Evolutionary conservation across 2,797 vertebrate species (phyloP).

Genomic region (Vultur gryphus): DNA sequence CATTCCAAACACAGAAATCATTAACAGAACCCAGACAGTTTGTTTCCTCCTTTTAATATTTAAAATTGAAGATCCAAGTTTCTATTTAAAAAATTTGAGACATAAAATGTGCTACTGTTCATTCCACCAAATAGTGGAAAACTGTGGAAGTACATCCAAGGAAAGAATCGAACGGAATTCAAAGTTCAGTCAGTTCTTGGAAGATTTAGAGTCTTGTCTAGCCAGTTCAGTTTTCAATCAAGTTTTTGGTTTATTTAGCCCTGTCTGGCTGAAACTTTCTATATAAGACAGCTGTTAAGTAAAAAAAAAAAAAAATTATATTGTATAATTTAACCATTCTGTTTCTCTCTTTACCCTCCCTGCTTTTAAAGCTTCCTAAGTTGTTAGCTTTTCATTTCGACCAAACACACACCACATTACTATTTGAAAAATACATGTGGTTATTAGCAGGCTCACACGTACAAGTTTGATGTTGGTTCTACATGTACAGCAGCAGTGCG

Average conservation of each 20-base stretch:
- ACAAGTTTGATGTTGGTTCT: background rate
- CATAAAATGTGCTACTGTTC: conserved; percentile 30
- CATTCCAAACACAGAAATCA: conserved; percentile 46
- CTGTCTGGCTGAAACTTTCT: background rate
- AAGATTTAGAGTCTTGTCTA: background rate
- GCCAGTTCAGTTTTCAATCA: conserved; percentile 14
- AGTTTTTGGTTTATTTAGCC: background rate
- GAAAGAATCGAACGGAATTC: background rate
- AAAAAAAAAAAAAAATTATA: background rate
- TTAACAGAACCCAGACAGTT: conserved; percentile 60
- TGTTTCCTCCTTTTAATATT: conserved; percentile 45
- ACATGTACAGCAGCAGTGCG: accelerated
- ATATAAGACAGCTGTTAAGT: background rate
- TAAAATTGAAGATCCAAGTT: conserved; percentile 51
- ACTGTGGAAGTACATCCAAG: background rate
- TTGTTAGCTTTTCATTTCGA: background rate
- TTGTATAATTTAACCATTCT: background rate
- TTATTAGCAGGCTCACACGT: background rate
- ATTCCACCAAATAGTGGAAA: conserved; percentile 3
- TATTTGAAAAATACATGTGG: background rate
- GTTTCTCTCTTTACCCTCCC: background rate
- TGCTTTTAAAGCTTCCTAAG: background rate
- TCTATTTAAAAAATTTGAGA: conserved; percentile 21
- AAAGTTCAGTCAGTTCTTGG: conserved; percentile 19
- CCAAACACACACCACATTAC: background rate